Conservation (phyloP, 1,140 invertebrate species). For the Melanaphis sacchari region DNA sequence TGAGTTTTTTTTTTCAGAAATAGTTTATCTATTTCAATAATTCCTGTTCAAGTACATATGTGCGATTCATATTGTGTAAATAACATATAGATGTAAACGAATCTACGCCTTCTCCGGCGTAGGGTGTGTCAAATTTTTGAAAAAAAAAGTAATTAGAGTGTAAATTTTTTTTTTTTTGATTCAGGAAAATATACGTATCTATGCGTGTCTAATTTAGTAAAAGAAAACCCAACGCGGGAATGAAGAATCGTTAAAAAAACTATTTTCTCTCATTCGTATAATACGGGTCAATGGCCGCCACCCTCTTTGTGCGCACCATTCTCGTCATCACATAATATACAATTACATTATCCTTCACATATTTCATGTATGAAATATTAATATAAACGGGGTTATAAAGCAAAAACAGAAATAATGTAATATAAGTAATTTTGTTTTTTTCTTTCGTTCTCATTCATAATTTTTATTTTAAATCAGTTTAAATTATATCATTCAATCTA, state of each 20-base stretch:
- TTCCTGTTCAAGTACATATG: neutral
- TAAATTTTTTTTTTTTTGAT: neutral
- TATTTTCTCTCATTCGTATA: constrained; percentile 25
- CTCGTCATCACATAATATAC: neutral
- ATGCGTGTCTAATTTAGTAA: neutral
- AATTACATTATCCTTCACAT: neutral
- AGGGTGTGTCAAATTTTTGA: neutral
- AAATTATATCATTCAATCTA: neutral
- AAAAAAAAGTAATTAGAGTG: neutral
- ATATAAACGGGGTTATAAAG: neutral
- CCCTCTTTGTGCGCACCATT: constrained; percentile 27
- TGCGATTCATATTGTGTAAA: neutral
- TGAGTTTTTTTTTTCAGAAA: neutral
- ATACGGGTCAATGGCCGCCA: constrained; percentile 42
- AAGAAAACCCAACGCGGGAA: neutral
- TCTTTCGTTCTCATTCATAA: neutral
- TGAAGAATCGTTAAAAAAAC: constrained; percentile 20
- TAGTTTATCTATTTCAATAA: neutral
- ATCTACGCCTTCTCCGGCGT: neutral
- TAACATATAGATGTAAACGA: neutral
- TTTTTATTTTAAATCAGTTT: neutral
- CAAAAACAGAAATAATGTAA: neutral
- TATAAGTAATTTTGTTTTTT: neutral
- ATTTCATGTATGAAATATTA: neutral
- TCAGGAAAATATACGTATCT: neutral